Percentiles rank a stretch among this genome's conserved stretches.
These are phyloP conservation scores for Dendroctonus valens DNA, from an alignment of 1,140 invertebrate genomes.

Conservation along the genomic window DNA sequence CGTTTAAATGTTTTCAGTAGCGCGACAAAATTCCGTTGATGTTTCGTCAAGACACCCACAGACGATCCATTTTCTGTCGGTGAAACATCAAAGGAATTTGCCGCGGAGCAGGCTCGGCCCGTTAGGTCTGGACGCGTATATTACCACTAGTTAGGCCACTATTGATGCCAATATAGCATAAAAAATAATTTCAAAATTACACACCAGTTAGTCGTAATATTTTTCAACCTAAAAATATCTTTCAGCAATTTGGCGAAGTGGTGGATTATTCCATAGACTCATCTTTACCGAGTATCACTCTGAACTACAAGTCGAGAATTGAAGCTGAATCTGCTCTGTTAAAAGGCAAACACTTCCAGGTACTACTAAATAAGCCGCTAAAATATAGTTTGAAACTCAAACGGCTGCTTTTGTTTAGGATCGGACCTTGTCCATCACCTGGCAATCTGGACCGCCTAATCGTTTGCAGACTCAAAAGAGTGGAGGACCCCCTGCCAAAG, in stretches of 20 bases:
- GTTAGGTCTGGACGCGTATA: too few species aligned
- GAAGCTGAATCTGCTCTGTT: slow-evolving; percentile 69
- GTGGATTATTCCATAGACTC: slow-evolving; percentile 67
- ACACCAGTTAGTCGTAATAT: too few species aligned
- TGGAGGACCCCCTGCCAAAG: slow-evolving; percentile 37
- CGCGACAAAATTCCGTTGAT: too few species aligned
- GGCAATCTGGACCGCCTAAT: slow-evolving; percentile 38
- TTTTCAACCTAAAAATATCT: too few species aligned
- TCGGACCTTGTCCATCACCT: slow-evolving; percentile 49
- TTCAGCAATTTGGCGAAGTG: slow-evolving; percentile 71
- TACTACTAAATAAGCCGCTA: slow-evolving; percentile 22
- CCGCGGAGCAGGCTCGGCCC: too few species aligned
- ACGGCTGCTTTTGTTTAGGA: slow-evolving; percentile 32
- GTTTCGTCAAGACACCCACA: too few species aligned
- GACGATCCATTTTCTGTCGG: too few species aligned
- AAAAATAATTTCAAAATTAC: too few species aligned
- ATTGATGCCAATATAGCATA: too few species aligned
- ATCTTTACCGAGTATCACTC: slow-evolving; percentile 63
- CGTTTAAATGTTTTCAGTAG: too few species aligned
- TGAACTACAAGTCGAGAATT: slow-evolving; percentile 71
- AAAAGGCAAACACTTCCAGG: slow-evolving; percentile 67
- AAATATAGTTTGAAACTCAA: background rate
- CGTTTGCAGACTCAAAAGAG: slow-evolving; percentile 40
- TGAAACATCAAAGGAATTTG: too few species aligned
- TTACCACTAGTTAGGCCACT: too few species aligned